Percentiles rank a stretch among this genome's conserved stretches.
These are phyloP conservation scores for Parnassius glacialis DNA, from an alignment of 2,888 invertebrate genomes.

Conservation along the genomic window DNA sequence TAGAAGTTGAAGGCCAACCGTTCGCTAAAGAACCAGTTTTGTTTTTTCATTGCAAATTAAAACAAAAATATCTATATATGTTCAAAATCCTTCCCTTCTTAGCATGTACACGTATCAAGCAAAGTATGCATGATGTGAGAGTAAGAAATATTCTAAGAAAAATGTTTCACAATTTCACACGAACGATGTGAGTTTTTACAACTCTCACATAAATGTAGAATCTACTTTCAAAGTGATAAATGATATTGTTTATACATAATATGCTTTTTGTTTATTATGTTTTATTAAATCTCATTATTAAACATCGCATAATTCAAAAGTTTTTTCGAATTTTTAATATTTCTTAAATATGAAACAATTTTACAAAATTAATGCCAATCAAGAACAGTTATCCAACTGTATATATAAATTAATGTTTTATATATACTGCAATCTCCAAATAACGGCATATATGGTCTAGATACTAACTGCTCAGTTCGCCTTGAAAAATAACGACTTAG, in stretches of 20 bases:
- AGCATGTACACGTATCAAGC: not conserved
- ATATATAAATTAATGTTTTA: not conserved
- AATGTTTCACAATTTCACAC: not conserved
- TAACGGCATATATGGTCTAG: not conserved
- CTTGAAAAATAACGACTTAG: not conserved
- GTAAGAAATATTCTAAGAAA: not conserved
- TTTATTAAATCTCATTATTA: too few species aligned
- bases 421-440: slow-evolving; percentile 1
- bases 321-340: too few species aligned
- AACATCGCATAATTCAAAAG: too few species aligned
- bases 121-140: not conserved
- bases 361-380: too few species aligned
- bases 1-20: slow-evolving; percentile 5
- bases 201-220: not conserved
- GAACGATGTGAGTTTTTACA: not conserved
- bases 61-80: too few species aligned
- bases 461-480: not conserved
- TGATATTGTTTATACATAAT: too few species aligned
- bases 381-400: too few species aligned
- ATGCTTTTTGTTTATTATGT: too few species aligned
- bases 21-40: slow-evolving; percentile 6
- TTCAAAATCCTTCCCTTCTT: too few species aligned
- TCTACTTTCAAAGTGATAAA: too few species aligned
- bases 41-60: not conserved
- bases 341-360: too few species aligned